Percentiles rank a stretch among this genome's conserved stretches.
Evolutionary conservation across 2,888 invertebrate genomes (phyloP).

Genomic region (Tiphia femorata): DNA sequence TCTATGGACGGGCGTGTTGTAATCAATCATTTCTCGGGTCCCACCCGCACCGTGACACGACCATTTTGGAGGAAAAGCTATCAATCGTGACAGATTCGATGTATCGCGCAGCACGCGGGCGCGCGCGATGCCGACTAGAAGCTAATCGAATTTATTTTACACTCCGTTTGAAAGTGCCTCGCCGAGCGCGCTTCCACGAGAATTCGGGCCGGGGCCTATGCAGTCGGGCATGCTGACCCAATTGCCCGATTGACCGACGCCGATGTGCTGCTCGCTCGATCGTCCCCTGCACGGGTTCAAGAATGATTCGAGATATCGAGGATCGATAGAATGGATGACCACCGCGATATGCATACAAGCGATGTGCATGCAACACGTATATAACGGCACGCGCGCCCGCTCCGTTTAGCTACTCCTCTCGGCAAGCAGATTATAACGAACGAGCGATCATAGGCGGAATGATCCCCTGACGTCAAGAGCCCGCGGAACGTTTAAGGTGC

Average conservation of each 20-base stretch:
- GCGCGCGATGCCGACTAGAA: constrained; percentile 5
- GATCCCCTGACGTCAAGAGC: constrained; percentile 24
- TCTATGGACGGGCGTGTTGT: constrained; percentile 35
- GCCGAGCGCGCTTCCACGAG: constrained; percentile 33
- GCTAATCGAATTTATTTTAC: constrained; percentile 52
- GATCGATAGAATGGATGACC: constrained; percentile 3
- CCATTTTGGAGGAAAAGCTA: constrained; percentile 37
- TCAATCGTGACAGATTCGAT: constrained; percentile 51
- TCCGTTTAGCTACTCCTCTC: constrained; percentile 19
- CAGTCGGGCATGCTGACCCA: background rate
- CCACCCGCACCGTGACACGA: constrained; percentile 40
- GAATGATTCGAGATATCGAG: constrained; percentile 26
- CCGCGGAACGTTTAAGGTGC: constrained; percentile 10
- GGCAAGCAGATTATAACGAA: constrained; percentile 41
- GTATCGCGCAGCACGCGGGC: constrained; percentile 28
- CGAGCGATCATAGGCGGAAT: constrained; percentile 28
- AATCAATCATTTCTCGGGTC: constrained; percentile 51
- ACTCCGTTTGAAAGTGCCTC: constrained; percentile 42
- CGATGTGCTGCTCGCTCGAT: constrained; percentile 12
- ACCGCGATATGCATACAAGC: too few relatives aligned
- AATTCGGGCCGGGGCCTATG: too few relatives aligned
- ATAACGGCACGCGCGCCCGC: background rate
- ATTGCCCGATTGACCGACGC: constrained; percentile 4
- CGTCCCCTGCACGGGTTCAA: too few relatives aligned
- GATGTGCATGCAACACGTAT: too few relatives aligned